These are phyloP conservation scores for Muscidifurax raptorellus DNA, from an alignment of 1,140 invertebrate genomes.

Conservation along the genomic window DNA sequence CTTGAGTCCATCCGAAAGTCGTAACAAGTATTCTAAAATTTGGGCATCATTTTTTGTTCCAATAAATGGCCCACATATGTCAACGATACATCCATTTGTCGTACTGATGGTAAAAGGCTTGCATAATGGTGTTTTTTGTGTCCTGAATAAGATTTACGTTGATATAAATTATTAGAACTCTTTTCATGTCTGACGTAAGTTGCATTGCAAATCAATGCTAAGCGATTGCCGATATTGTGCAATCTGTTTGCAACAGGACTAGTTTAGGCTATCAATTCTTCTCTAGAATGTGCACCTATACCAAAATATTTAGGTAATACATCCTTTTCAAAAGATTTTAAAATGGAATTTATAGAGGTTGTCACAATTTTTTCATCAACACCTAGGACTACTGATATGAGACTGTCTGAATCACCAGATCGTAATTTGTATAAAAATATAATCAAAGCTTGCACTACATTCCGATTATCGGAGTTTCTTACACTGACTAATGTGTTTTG, in stretches of 20 bases:
- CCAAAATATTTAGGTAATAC: too few species aligned
- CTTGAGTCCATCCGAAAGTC: slow-evolving; percentile 25
- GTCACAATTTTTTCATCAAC: slow-evolving; percentile 27
- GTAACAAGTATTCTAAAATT: too few species aligned
- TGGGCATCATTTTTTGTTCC: slow-evolving; percentile 56
- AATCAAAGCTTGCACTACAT: too few species aligned
- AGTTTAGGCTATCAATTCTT: slow-evolving; percentile 50
- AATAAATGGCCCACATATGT: slow-evolving; percentile 51
- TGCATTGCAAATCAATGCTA: slow-evolving; percentile 53
- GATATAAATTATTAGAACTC: too few species aligned
- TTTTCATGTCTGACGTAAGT: too few species aligned
- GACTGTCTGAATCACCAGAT: slow-evolving; percentile 45
- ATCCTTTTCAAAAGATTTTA: slow-evolving; percentile 50
- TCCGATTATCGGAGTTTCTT: slow-evolving; percentile 12
- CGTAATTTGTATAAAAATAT: slow-evolving; percentile 48
- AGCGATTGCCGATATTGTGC: slow-evolving; percentile 32
- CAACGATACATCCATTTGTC: slow-evolving; percentile 50
- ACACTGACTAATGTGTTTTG: slow-evolving; percentile 42
- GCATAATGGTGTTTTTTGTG: slow-evolving; percentile 56
- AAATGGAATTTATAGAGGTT: slow-evolving; percentile 23
- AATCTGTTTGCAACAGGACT: slow-evolving; percentile 43
- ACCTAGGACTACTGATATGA: slow-evolving; percentile 44
- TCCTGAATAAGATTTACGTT: too few species aligned
- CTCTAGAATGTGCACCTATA: slow-evolving; percentile 27
- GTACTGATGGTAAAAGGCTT: slow-evolving; percentile 52